Base-by-base conservation (phyloP, 2,888 invertebrate genomes). In the Beris chalybata region DNA sequence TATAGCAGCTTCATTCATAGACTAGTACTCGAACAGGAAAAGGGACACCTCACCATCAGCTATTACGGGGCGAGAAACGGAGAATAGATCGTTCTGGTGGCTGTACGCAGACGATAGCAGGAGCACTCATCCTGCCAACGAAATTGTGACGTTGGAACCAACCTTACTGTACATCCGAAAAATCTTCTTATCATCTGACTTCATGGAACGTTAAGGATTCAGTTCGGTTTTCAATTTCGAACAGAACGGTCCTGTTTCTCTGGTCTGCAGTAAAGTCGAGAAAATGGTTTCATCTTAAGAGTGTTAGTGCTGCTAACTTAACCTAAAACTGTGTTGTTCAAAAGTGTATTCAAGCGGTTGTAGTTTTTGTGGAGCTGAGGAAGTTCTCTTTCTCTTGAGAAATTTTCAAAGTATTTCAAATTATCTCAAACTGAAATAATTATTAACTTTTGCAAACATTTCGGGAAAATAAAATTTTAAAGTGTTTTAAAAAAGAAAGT, bases 191-290 rank as follows among this genome's bases (percentile, higher is more conserved):
- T 56, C 65, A 31, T 55, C 48, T 56, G 59, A 64, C 59, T 74
- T 73, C 72, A 72, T 71, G 71, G 72, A 70, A 70, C 71, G 73
- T 74, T 74, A 68, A 70, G 72, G 74, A 73, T 76, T 79, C 77
- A 79, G 78, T 79, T 74, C 72, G 72, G 76, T 74, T 73, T 72
- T 74, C 73, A 73, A 74, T 74, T 74, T 74, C 75, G 74, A 78
- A 71, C 77, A 72, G 74, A 71, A 68, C 73, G 76, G 79, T 76
- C 72, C 72, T 69, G 61, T 52, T 29, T 52, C 50, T 52, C 38
- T 38, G 9, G 38, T 61, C 43, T 22, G 22, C 22, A 13, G 13
- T 43, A 5, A 38, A 50, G 50, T 5, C 31, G 29, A 5, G 30
- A 30, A 15, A 54, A 29, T n/a, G n/a, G 31, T 31, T 5, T 31